These are phyloP conservation scores for Carcina quercana DNA, from an alignment of 2,888 invertebrate genomes.

Conservation along the genomic window DNA sequence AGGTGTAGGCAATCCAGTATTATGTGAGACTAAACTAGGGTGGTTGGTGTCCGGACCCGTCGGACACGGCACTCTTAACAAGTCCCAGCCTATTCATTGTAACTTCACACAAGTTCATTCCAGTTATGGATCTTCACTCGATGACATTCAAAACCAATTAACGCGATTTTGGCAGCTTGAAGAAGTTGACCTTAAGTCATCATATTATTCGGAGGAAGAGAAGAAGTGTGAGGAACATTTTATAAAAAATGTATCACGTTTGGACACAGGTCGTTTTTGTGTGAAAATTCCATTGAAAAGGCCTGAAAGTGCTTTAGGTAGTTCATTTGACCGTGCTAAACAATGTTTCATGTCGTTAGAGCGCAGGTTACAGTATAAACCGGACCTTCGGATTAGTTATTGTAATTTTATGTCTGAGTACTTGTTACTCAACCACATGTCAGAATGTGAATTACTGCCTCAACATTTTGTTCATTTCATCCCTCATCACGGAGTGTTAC, in stretches of 20 bases:
- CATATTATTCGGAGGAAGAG: slow-evolving; percentile 15
- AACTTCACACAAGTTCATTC: slow-evolving; percentile 1
- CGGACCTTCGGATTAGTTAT: background rate
- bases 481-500: slow-evolving; percentile 14
- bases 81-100: background rate
- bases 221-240: slow-evolving; percentile 15
- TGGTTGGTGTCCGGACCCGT: slow-evolving; percentile 15
- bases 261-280: slow-evolving; percentile 13
- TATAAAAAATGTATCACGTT: slow-evolving; percentile 12
- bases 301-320: slow-evolving; percentile 10
- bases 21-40: slow-evolving; percentile 12
- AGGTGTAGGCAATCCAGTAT: slow-evolving; percentile 12
- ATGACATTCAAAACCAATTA: slow-evolving; percentile 8
- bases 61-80: background rate
- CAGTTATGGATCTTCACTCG: background rate
- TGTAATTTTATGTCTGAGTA: slow-evolving; percentile 3
- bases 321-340: slow-evolving; percentile 8
- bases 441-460: background rate
- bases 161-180: slow-evolving; percentile 16
- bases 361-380: slow-evolving; percentile 2
- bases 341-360: slow-evolving; percentile 7
- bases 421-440: slow-evolving; percentile 1
- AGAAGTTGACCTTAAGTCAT: slow-evolving; percentile 9
- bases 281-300: slow-evolving; percentile 13
- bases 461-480: slow-evolving; percentile 3